These are phyloP conservation scores for Acronicta aceris DNA, from an alignment of 2,888 invertebrate species.

Conservation along the genomic window DNA sequence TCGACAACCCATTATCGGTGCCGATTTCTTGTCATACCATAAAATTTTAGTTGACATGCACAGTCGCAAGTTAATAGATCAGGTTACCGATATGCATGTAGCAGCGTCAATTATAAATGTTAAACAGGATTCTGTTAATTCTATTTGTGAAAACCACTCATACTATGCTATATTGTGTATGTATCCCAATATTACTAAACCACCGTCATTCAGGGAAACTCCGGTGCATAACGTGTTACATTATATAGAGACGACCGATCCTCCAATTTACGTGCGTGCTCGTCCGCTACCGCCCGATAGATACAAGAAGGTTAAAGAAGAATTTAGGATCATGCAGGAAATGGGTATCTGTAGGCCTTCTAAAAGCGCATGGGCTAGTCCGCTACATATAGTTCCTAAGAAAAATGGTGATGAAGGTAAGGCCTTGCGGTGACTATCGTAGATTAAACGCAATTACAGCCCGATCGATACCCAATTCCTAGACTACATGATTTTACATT, in stretches of 20 bases:
- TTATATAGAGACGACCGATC: not conserved
- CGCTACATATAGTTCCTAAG: too few relatives aligned
- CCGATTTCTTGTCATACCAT: not conserved
- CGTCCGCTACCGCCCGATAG: not conserved
- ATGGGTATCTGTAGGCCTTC: constrained; percentile 2
- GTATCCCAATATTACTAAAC: constrained; percentile 3
- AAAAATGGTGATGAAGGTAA: not conserved
- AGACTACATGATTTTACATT: not conserved
- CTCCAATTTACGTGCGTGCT: not conserved
- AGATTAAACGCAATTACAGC: not conserved
- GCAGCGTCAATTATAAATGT: too few relatives aligned
- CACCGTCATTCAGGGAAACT: not conserved
- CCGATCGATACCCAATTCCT: not conserved
- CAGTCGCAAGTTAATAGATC: too few relatives aligned
- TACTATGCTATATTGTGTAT: constrained; percentile 1
- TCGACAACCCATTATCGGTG: not conserved
- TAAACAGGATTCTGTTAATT: too few relatives aligned
- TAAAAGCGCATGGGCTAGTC: not conserved
- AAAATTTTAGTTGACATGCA: not conserved
- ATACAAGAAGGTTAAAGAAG: not conserved
- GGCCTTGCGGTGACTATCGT: not conserved
- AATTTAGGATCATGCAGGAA: not conserved
- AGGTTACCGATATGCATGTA: too few relatives aligned
- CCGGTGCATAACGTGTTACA: not conserved
- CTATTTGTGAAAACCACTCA: too few relatives aligned